Base-by-base conservation (phyloP, 92 coral and sea anemone species). In the Pocillopora meandrina region DNA sequence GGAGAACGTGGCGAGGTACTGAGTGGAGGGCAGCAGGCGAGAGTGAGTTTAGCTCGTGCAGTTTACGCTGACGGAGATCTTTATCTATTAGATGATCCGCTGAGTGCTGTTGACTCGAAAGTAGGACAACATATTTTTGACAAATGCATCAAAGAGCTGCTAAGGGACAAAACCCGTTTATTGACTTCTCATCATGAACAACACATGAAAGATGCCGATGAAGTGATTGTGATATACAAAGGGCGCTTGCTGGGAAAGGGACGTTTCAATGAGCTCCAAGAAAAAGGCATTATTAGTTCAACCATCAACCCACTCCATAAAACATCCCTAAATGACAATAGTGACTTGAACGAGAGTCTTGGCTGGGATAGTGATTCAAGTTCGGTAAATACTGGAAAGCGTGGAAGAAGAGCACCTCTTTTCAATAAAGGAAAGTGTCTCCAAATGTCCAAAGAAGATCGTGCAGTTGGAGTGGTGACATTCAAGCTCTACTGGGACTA, bases 21-120 rank as follows among this genome's bases (percentile, higher is more conserved):
- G 52, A 42, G 52, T 42, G 52, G 52, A 42, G 52, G 52, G 8
- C 52, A 42, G 52, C 52, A 47, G 1, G 83, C 49, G 62, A 23
- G 65, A 9, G 83, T 65, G 36, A 73, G 52, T 42, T 42, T 42
- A 7, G 52, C 52, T 42, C 52, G 52, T 42, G 52, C 52, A 42
- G 52, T 42, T 42, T 42, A 42, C 52, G 52, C 52, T 42, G 52
- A 42, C 52, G 52, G 52, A 3, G 52, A 42, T 42, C 4, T 42
- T 42, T 42, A 42, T 42, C 52, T 42, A 3, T 42, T 42, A 42
- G 52, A 42, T 42, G 8, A 42, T 42, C 8, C 52, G 52, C 52
- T 79, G 16, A 65, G 83, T 18, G 74, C 82, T 64, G 82, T 78
- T 7, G 74, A 78, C 26, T 16, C 20, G 17, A 65, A 64, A 20